A percentile compares a stretch with the other conserved stretches of the same genome.
Evolutionary conservation across 2,797 vertebrate genomes (phyloP).

Genomic region (Microhierax caerulescens): DNA sequence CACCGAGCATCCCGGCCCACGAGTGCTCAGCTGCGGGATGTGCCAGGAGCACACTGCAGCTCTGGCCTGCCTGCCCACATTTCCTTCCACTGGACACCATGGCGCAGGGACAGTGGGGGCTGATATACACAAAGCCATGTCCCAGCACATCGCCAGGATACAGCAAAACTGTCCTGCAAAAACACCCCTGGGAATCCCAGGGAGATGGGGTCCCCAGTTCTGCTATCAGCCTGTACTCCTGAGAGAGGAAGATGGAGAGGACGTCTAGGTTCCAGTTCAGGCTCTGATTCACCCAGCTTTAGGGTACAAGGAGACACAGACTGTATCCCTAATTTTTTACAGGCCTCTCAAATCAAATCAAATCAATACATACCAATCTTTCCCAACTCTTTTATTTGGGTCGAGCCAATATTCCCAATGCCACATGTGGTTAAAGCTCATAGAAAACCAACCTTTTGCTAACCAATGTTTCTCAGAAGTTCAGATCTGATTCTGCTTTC

Average conservation of each 20-base stretch:
- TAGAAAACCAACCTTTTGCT: not conserved
- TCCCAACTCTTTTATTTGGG: not conserved
- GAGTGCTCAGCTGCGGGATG: accelerated
- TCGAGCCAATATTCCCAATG: not conserved
- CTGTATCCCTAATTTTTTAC: not conserved
- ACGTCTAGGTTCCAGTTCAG: not conserved
- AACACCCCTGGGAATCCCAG: not conserved
- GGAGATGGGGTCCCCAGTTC: not conserved
- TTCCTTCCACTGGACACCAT: not conserved
- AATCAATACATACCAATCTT: not conserved
- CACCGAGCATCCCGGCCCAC: accelerated
- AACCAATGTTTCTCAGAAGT: not conserved
- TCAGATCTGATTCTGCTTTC: conserved; percentile 1
- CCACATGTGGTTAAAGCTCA: not conserved
- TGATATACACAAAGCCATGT: accelerated
- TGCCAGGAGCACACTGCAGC: accelerated
- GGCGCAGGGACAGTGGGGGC: accelerated
- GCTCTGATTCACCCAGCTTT: accelerated
- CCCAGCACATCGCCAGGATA: accelerated
- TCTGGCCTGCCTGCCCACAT: accelerated
- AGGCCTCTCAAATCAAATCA: not conserved
- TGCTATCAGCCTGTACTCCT: not conserved
- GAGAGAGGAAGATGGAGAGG: not conserved
- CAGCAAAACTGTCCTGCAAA: not conserved
- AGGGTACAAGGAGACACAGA: not conserved